Conservation (phyloP, 1,140 invertebrate genomes). For the Drosophila baimaii region DNA sequence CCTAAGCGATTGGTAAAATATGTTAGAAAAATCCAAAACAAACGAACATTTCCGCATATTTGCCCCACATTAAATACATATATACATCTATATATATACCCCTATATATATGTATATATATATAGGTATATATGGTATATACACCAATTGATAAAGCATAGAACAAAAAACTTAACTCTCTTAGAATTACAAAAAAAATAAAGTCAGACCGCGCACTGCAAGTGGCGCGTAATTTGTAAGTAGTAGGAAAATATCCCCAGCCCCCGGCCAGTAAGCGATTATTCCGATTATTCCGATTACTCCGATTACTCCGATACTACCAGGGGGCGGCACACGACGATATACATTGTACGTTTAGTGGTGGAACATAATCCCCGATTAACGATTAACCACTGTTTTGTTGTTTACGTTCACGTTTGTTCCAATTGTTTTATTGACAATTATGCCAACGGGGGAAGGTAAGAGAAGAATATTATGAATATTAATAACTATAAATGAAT, state of each 20-base stretch:
- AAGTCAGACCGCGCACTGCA: constrained; percentile 59
- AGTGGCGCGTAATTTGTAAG: constrained; percentile 64
- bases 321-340: constrained; percentile 4
- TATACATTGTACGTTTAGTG: constrained; percentile 8
- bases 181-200: constrained; percentile 24
- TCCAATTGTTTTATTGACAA: constrained; percentile 81
- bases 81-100: constrained; percentile 10
- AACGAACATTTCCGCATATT: constrained; percentile 20
- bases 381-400: constrained; percentile 58
- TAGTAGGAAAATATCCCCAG: constrained; percentile 73
- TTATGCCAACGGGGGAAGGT: constrained; percentile 59
- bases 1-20: constrained; percentile 24
- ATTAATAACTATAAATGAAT: constrained; percentile 47
- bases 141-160: constrained; percentile 20
- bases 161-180: constrained; percentile 18
- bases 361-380: constrained; percentile 45
- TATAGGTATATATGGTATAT: constrained; percentile 6
- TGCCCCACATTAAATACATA: constrained; percentile 20
- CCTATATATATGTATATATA: constrained; percentile 8
- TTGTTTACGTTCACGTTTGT: constrained; percentile 67
- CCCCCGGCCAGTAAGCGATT: constrained; percentile 12
- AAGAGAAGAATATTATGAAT: constrained; percentile 49
- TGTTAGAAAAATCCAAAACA: constrained; percentile 12
- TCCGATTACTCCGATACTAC: constrained; percentile 5
- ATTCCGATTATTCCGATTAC: constrained; percentile 5